Base-by-base conservation (phyloP, 2,888 invertebrate species). In the Oligia latruncula region DNA sequence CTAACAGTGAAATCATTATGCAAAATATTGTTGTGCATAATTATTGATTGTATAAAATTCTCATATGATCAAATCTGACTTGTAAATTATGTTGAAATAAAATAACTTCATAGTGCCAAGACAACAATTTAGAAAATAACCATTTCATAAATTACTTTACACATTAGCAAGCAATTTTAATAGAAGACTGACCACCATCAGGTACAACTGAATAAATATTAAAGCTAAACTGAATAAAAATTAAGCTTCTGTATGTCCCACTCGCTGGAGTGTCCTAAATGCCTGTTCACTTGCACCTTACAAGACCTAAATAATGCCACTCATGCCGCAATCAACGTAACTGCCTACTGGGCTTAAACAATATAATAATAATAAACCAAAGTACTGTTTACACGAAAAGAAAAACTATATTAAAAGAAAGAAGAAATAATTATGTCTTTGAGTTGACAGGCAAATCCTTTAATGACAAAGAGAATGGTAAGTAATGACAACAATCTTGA, bases 381-480 rank as follows among this genome's bases (percentile, higher is more conserved):
- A 40, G 23, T n/a, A 40, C 55, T 4, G 0, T 55, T 0, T 0
- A 52, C 13, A 23, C 4, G 0, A 6, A 52, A 15, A 52, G 6
- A 20, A 35, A 6, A 29, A 46, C 15, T 29, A 62, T 13, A 70
- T 35, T 20, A 71, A 35, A 40, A 55, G 9, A 58, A 49, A 35
- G 17, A 13, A 74, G 3, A 60, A 23, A 35, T 20, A n/a, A n/a
- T 40, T 23, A 40, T 8, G 11, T n/a, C 11, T 40, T 20, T 35
- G 20, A 6, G 20, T 65, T 35, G 11, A 23, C 20, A n/a, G 40
- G 15, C 9, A 1, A 46, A 74, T 46, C 13, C 8, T 55, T 55
- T 55, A 15, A n/a, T 40, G 43, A 68, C 17, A 76, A 80, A 68
- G 46, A 23, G 43, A 35, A 60, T 66, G 29, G 29, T 40, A 55